A percentile compares a stretch with the other conserved stretches of the same genome.
Conservation (phyloP, 2,888 invertebrate species). For the Elgonia sp. region DNA sequence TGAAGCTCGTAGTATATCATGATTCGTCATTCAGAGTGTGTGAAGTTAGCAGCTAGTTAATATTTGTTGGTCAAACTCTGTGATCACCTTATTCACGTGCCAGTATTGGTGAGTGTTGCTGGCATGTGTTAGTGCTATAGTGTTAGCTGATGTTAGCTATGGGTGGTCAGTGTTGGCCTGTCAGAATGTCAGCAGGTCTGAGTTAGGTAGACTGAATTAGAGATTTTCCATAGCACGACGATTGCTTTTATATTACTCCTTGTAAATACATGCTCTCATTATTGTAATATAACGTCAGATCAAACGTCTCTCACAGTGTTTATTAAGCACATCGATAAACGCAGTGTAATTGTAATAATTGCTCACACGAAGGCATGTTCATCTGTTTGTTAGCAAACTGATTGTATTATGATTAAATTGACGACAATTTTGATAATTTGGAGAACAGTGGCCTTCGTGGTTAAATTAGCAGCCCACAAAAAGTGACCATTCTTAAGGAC, state of each 20-base stretch:
- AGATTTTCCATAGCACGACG: slow-evolving; percentile 7
- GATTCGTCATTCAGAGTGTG: no score
- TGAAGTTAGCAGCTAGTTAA: no score
- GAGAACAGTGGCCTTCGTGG: not conserved
- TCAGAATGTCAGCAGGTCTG: slow-evolving; percentile 14
- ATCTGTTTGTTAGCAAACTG: slow-evolving; percentile 10
- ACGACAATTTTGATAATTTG: not conserved
- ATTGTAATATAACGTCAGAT: not conserved
- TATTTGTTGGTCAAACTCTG: no score
- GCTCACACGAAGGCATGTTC: not conserved
- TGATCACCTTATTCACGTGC: no score
- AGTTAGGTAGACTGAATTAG: slow-evolving; percentile 11
- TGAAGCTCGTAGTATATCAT: no score
- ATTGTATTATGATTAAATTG: slow-evolving; percentile 31
- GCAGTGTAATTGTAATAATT: slow-evolving; percentile 1
- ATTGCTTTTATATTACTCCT: slow-evolving; percentile 24
- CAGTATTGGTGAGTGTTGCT: no score
- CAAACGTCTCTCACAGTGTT: not conserved
- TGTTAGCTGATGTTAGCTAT: no score
- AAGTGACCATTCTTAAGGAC: slow-evolving; percentile 16
- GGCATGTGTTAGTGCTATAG: no score
- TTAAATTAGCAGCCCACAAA: not conserved
- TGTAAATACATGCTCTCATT: slow-evolving; percentile 49
- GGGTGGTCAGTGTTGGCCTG: slow-evolving; percentile 17
- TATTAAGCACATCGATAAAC: not conserved